These are phyloP conservation scores for Spea bombifrons DNA, from an alignment of 2,113 vertebrate genomes.

Conservation along the genomic window DNA sequence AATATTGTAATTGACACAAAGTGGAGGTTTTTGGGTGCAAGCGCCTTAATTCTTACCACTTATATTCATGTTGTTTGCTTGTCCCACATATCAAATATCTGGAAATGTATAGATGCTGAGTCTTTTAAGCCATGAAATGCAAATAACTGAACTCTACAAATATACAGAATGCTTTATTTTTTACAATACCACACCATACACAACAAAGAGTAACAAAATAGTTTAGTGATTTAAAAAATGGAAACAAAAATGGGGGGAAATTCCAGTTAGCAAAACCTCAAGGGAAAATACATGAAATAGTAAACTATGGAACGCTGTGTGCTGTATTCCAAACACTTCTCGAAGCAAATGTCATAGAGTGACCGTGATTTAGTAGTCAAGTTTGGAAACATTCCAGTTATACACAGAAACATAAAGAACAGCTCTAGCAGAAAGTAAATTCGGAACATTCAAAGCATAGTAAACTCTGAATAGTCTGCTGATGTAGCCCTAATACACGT, in stretches of 20 bases:
- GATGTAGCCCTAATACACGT: not conserved
- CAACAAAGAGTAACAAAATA: conserved; percentile 82
- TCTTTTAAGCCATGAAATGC: not conserved
- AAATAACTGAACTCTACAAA: conserved; percentile 69
- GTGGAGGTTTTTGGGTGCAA: too few species aligned
- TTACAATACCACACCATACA: conserved; percentile 72
- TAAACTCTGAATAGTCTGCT: not conserved
- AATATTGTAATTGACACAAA: too few species aligned
- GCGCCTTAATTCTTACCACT: too few species aligned
- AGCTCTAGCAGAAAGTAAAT: conserved; percentile 60
- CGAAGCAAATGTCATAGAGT: conserved; percentile 64
- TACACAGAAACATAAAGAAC: conserved; percentile 66
- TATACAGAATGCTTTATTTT: conserved; percentile 72
- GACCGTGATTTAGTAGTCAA: conserved; percentile 53
- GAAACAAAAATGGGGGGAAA: conserved; percentile 59
- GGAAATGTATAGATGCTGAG: too few species aligned
- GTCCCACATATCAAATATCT: too few species aligned
- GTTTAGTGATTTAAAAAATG: conserved; percentile 71
- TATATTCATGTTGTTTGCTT: too few species aligned
- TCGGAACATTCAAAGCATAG: not conserved
- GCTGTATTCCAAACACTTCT: conserved; percentile 55
- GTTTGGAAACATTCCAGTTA: conserved; percentile 65
- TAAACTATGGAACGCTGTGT: conserved; percentile 1
- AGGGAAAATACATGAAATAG: not conserved
- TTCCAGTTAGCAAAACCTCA: conserved; percentile 52